Percentiles rank a stretch among this genome's conserved stretches.
phyloP scores from a whole-genome alignment of 2,113 vertebrate genomes.

The Pitta sordida region DNA sequence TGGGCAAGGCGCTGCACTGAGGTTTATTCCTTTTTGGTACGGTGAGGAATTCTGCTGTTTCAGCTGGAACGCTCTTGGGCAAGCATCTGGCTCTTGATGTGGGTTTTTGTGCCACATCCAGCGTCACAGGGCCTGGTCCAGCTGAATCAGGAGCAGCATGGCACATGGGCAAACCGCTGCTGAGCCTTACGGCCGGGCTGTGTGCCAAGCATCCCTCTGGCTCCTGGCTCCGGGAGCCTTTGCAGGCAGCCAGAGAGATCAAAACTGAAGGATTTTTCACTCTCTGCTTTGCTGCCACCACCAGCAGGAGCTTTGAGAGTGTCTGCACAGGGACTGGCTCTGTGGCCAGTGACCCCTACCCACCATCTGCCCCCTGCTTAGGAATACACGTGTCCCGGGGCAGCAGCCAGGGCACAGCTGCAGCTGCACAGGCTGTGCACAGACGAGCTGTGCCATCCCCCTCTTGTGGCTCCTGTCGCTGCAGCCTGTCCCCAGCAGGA shows the following conservation, averaged over 20 bases:
- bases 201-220: neutral
- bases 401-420: neutral
- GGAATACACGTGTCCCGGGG: accelerated
- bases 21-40: neutral
- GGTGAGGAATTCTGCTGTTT: neutral
- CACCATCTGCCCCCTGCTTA: accelerated
- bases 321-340: accelerated
- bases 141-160: accelerated
- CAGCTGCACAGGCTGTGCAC: accelerated
- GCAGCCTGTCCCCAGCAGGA: neutral
- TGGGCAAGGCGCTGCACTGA: accelerated
- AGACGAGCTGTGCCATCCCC: neutral
- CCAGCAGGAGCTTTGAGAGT: neutral
- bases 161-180: accelerated
- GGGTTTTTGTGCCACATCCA: neutral
- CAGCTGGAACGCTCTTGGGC: neutral
- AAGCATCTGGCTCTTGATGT: neutral
- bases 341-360: neutral
- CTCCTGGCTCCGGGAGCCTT: neutral
- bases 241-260: neutral
- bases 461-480: accelerated
- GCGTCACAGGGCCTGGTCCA: accelerated
- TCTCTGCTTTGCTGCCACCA: neutral
- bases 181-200: neutral
- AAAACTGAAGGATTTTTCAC: neutral